Conservation (phyloP, 2,113 vertebrate genomes). For the Chunga burmeisteri region DNA sequence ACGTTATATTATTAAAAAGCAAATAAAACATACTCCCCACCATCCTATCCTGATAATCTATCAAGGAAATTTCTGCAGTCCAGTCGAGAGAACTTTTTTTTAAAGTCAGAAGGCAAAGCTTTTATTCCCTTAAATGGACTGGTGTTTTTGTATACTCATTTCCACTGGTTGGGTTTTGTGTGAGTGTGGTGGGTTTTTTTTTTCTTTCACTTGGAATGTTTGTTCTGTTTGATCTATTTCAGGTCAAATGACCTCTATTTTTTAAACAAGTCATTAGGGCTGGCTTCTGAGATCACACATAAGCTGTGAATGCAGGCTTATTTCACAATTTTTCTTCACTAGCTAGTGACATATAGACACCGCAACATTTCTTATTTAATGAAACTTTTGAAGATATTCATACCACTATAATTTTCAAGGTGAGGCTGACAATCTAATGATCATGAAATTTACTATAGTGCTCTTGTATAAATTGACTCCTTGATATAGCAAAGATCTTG, state of each 20-base stretch:
- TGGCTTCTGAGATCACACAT: fast-evolving
- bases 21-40: background rate
- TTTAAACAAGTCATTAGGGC: background rate
- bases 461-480: background rate
- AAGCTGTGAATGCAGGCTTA: background rate
- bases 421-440: background rate
- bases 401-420: background rate
- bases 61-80: background rate
- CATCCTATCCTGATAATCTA: background rate
- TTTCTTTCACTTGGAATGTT: fast-evolving
- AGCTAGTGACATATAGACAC: background rate
- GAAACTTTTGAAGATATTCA: background rate
- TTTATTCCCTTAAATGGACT: background rate
- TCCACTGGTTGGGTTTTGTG: background rate
- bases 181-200: too few relatives aligned
- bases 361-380: background rate
- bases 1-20: background rate
- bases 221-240: background rate
- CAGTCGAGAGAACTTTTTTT: background rate
- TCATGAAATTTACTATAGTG: background rate
- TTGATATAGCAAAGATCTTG: background rate
- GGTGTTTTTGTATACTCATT: fast-evolving
- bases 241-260: background rate
- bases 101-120: background rate
- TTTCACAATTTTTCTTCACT: background rate